Base-by-base conservation (phyloP, 2,888 invertebrate genomes). In the Prosapia bicincta region DNA sequence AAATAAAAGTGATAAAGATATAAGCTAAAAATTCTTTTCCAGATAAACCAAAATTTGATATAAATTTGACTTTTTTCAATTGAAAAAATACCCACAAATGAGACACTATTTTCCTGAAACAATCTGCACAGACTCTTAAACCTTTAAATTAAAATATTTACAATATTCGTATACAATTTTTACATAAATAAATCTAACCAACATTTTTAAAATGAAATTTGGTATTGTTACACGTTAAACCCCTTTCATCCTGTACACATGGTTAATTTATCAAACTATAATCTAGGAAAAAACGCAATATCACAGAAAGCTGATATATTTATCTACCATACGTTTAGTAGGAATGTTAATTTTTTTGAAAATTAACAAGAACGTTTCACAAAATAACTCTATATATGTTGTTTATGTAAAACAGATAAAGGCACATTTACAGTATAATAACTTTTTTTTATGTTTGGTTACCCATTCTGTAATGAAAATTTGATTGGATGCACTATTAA, bases 281-380 rank as follows among this genome's bases (percentile, higher is more conserved):
- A 54, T 20, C 54, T 54, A 54, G 54, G 54, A 54, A 54, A 38
- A 54, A 54, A 54, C 54, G 54, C 54, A 54, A 54, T 54, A 54
- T 54, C 54, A 54, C 54, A 54, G 54, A 54, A 54, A 54, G 54
- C 54, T 54, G 54, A 54, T 54, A 54, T 54, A 54, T 54, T 54
- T 54, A 54, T 54, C 54, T 54, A 54, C 54, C 20, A 20, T 54
- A 54, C 54, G 54, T 20, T 54, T 54, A 54, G 54, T 54, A 54
- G 54, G 54, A 54, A 54, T 54, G 54, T 54, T 54, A 54, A 54
- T 54, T 54, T 54, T 38, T 13, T 20, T 20, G 20, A 54, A 54
- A 54, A 54, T 54, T 54, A 54, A 54, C 54, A 54, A 20, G 54
- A 20, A 54, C 54, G 20, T 54, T 20, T 54, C 54, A 54, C 54